Percentiles rank a stretch among this genome's conserved stretches.
Conservation (phyloP, 1,140 invertebrate genomes). For the Dinoponera quadriceps region DNA sequence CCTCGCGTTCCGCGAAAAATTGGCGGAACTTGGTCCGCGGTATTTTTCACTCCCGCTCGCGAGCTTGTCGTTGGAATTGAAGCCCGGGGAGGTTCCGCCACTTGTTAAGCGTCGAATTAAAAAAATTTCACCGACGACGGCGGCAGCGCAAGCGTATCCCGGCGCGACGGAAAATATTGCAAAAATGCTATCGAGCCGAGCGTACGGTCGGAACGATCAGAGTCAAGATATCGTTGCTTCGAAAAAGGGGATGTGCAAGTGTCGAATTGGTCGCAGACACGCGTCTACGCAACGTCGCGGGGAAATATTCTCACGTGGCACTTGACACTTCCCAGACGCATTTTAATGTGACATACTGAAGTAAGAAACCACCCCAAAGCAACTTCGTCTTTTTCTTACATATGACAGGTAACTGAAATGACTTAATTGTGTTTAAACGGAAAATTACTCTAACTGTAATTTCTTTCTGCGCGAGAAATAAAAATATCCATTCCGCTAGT, state of each 20-base stretch:
- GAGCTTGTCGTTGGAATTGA: not conserved
- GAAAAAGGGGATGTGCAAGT: not conserved
- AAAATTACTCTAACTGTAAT: too few species aligned
- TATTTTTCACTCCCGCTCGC: not conserved
- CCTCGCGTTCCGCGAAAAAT: conserved; percentile 29
- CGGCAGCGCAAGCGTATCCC: not conserved
- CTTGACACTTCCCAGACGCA: not conserved
- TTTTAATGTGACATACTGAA: too few species aligned
- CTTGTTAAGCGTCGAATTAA: not conserved
- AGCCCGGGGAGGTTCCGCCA: not conserved
- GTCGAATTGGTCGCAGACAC: not conserved
- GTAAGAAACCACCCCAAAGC: too few species aligned
- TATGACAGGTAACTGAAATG: too few species aligned
- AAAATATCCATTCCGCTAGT: too few species aligned
- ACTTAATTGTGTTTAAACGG: too few species aligned
- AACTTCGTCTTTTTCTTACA: too few species aligned
- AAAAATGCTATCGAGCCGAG: not conserved
- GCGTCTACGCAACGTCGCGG: not conserved
- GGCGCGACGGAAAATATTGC: not conserved
- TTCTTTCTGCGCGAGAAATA: too few species aligned
- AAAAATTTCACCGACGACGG: not conserved
- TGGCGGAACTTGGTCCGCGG: not conserved
- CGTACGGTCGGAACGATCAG: not conserved
- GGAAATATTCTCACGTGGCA: not conserved
- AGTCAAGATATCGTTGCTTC: not conserved